Evolutionary conservation across 2,113 vertebrate genomes (phyloP).

Genomic region (Macheiramphus alcinus): DNA sequence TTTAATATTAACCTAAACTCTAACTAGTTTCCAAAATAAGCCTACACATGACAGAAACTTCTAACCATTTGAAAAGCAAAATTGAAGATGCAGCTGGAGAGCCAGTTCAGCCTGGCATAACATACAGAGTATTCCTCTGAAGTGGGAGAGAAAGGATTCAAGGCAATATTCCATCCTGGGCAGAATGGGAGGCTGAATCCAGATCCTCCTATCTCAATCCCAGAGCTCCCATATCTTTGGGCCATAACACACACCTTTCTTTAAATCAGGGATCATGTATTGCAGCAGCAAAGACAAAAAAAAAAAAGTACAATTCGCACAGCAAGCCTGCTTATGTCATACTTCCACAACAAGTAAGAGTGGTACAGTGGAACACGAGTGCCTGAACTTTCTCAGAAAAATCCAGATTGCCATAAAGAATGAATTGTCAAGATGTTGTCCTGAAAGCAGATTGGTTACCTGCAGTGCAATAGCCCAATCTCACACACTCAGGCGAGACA

Average conservation of each 20-base stretch:
- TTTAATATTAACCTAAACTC: neutral
- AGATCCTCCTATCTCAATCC: neutral
- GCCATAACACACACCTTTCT: neutral
- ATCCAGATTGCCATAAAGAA: neutral
- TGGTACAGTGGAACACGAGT: too few relatives aligned
- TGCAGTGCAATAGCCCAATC: too few relatives aligned
- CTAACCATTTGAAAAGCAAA: neutral
- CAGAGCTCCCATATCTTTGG: neutral
- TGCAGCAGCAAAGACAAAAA: neutral
- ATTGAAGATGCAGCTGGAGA: neutral
- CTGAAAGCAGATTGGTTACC: too few relatives aligned
- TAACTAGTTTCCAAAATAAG: neutral
- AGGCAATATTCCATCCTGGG: neutral
- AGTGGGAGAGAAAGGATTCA: neutral
- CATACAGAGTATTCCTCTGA: neutral
- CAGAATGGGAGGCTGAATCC: neutral
- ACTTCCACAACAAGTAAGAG: neutral
- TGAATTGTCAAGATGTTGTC: neutral
- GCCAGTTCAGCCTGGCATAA: too few relatives aligned
- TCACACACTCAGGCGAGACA: too few relatives aligned
- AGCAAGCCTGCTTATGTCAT: neutral
- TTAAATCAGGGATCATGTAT: neutral
- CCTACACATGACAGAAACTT: neutral
- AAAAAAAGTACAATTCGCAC: neutral
- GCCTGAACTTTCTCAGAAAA: neutral